Percentiles rank a stretch among this genome's conserved stretches.
phyloP scores from a whole-genome alignment of 2,113 vertebrate genomes.

The Triplophysa tibetana region DNA sequence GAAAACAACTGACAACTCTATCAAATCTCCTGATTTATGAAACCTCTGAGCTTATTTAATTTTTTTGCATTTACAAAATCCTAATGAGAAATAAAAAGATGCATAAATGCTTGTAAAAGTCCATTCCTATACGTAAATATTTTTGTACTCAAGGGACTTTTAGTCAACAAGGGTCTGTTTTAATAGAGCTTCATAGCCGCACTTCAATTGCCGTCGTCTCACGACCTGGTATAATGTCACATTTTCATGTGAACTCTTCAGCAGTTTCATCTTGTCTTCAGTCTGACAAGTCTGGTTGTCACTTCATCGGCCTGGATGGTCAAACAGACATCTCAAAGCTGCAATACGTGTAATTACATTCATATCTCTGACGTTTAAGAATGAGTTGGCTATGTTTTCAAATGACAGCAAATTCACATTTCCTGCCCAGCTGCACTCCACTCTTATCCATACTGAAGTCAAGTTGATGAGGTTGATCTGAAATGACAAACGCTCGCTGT shows the following conservation, averaged over 20 bases:
- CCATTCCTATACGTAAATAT: neutral
- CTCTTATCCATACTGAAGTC: neutral
- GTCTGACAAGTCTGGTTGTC: constrained; percentile 52
- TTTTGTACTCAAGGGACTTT: neutral
- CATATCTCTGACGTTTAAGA: constrained; percentile 18
- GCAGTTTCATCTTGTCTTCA: constrained; percentile 49
- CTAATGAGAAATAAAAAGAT: neutral
- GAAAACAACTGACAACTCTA: too few species aligned
- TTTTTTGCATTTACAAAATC: too few species aligned
- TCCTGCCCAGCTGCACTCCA: neutral
- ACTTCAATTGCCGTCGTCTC: constrained; percentile 21
- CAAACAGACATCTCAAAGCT: constrained; percentile 42
- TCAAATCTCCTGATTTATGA: too few species aligned
- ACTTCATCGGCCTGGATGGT: constrained; percentile 42
- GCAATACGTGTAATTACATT: constrained; percentile 34
- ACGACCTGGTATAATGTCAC: constrained; percentile 42
- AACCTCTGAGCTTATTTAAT: too few species aligned
- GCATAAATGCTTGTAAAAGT: neutral
- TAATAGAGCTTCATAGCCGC: constrained; percentile 23
- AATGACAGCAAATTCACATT: neutral
- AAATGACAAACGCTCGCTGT: neutral
- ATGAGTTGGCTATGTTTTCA: neutral
- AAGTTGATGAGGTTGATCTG: neutral
- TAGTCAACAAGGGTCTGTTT: constrained; percentile 30
- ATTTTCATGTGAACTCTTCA: constrained; percentile 50